These are phyloP conservation scores for Calidris pygmaea DNA, from an alignment of 2,113 vertebrate genomes.

Conservation along the genomic window DNA sequence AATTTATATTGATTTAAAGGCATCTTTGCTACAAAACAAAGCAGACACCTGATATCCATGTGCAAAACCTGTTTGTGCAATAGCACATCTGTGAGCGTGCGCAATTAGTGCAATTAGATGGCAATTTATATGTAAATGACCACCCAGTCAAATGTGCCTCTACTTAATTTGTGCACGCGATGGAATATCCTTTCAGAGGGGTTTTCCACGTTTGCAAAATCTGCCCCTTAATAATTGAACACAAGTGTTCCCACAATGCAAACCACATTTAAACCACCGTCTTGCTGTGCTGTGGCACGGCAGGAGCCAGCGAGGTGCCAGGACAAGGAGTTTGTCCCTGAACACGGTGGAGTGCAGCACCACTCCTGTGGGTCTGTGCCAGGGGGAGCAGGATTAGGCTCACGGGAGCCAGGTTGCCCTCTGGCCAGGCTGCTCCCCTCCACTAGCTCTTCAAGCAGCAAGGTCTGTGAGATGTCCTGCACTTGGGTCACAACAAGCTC, in stretches of 20 bases:
- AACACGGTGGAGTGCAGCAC: fast-evolving
- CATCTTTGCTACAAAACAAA: constrained; percentile 21
- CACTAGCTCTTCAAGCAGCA: not conserved
- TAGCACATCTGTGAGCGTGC: constrained; percentile 8
- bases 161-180: not conserved
- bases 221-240: not conserved
- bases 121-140: constrained; percentile 63
- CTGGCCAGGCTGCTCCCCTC: not conserved
- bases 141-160: constrained; percentile 3
- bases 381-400: not conserved
- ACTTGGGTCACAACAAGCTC: not conserved
- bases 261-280: not conserved
- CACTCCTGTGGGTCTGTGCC: fast-evolving
- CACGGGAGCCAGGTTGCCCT: not conserved
- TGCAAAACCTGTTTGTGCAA: constrained; percentile 43
- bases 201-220: not conserved
- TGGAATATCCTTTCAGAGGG: not conserved
- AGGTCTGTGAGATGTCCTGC: not conserved
- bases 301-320: not conserved
- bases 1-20: constrained; percentile 15
- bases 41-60: constrained; percentile 34
- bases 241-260: not conserved
- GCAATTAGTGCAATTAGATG: constrained; percentile 54
- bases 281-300: not conserved
- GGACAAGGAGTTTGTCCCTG: fast-evolving